Percentiles rank a stretch among this genome's conserved stretches.
Evolutionary conservation across 1,140 invertebrate species (phyloP).

Genomic region (Polypedilum vanderplanki): DNA sequence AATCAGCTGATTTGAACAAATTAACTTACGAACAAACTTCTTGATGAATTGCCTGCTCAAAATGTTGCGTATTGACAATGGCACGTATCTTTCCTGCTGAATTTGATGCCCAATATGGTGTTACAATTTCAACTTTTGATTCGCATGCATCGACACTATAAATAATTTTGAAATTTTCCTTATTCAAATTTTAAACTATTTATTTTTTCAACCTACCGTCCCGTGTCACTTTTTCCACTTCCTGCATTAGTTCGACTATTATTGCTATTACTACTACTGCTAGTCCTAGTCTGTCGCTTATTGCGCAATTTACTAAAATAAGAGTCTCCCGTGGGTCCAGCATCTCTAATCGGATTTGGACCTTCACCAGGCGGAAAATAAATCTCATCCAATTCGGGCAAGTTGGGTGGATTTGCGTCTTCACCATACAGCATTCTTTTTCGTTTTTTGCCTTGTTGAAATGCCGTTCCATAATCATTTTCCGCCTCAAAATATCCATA

Average conservation of each 20-base stretch:
- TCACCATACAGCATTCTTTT: slow-evolving; percentile 48
- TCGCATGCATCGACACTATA: slow-evolving; percentile 79
- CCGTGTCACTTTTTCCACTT: slow-evolving; percentile 48
- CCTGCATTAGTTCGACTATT: background rate
- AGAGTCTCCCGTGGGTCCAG: slow-evolving; percentile 44
- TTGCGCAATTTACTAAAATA: slow-evolving; percentile 49
- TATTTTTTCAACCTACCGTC: slow-evolving; percentile 45
- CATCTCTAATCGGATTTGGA: slow-evolving; percentile 36
- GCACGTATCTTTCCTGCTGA: slow-evolving; percentile 83
- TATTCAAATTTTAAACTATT: background rate
- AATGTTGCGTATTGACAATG: slow-evolving; percentile 89
- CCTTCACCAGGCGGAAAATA: slow-evolving; percentile 39
- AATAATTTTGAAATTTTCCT: slow-evolving; percentile 32
- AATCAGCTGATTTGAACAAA: background rate
- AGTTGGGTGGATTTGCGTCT: slow-evolving; percentile 46
- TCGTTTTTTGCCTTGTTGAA: slow-evolving; percentile 45
- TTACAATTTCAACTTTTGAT: slow-evolving; percentile 86
- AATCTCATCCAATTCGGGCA: slow-evolving; percentile 44
- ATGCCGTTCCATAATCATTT: slow-evolving; percentile 48
- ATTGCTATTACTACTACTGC: slow-evolving; percentile 46
- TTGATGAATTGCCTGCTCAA: slow-evolving; percentile 91
- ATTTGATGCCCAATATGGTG: slow-evolving; percentile 89
- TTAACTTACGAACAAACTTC: slow-evolving; percentile 78
- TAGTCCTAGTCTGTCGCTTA: slow-evolving; percentile 46
- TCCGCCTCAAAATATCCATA: slow-evolving; percentile 75